Conservation (phyloP, 1,140 invertebrate species). For the Frieseomelitta varia region DNA sequence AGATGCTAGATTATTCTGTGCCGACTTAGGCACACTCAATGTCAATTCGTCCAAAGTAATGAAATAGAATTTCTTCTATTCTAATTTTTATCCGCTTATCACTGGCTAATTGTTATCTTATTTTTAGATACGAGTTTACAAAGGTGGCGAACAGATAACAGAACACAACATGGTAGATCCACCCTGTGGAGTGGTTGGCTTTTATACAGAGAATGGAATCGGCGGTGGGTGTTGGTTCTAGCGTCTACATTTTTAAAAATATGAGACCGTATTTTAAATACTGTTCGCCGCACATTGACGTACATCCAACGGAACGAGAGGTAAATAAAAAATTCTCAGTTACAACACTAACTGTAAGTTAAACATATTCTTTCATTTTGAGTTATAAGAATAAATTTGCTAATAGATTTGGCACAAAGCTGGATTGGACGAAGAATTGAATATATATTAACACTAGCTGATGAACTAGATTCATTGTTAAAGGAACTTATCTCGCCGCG, state of each 20-base stretch:
- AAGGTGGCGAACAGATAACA: slow-evolving; percentile 89
- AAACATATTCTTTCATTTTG: no score
- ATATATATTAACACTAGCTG: slow-evolving; percentile 70
- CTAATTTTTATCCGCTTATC: no score
- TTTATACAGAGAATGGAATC: slow-evolving; percentile 93
- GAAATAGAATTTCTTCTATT: background rate
- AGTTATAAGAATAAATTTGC: slow-evolving; percentile 15
- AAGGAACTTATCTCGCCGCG: slow-evolving; percentile 77
- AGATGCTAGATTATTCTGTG: slow-evolving; percentile 90
- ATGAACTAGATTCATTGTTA: slow-evolving; percentile 72
- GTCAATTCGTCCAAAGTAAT: slow-evolving; percentile 74
- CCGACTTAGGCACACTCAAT: slow-evolving; percentile 86
- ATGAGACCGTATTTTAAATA: slow-evolving; percentile 97
- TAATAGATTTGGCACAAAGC: slow-evolving; percentile 80
- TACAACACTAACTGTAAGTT: no score
- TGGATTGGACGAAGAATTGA: slow-evolving; percentile 76
- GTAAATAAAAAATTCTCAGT: slow-evolving; percentile 72
- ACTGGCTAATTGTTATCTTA: background rate
- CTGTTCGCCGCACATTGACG: slow-evolving; percentile 90
- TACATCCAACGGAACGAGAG: slow-evolving; percentile 90
- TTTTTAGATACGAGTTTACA: slow-evolving; percentile 84
- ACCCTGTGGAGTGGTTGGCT: slow-evolving; percentile 91
- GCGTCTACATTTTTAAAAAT: slow-evolving; percentile 96
- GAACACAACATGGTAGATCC: slow-evolving; percentile 92
- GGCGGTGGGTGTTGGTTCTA: slow-evolving; percentile 94